These are phyloP conservation scores for Drosophila baimaii DNA, from an alignment of 1,140 invertebrate genomes.

Conservation along the genomic window DNA sequence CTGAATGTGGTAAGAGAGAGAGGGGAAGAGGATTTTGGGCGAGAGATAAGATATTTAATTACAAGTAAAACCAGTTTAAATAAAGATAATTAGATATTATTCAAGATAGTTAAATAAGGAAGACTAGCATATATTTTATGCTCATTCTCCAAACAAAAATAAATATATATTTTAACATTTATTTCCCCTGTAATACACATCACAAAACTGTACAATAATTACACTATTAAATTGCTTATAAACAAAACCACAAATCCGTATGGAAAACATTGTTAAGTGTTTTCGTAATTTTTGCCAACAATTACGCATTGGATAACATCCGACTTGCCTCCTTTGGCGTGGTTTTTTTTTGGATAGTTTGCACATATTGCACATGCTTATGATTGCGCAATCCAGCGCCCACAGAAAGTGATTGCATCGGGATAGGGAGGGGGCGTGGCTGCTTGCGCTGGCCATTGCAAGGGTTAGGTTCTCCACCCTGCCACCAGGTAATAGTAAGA, in stretches of 20 bases:
- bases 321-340: conserved; percentile 28
- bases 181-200: not conserved
- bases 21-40: accelerated
- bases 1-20: too few relatives aligned
- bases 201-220: not conserved
- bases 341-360: conserved; percentile 11
- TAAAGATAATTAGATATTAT: not conserved
- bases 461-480: conserved; percentile 26
- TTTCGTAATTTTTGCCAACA: conserved; percentile 27
- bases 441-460: conserved; percentile 24
- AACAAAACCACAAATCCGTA: conserved; percentile 6
- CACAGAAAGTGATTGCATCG: conserved; percentile 57
- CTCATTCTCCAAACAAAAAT: not conserved
- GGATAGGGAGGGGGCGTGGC: conserved; percentile 21
- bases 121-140: not conserved
- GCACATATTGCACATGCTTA: conserved; percentile 19
- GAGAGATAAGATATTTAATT: not conserved
- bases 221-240: not conserved
- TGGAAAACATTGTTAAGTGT: not conserved
- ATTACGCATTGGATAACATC: conserved; percentile 31
- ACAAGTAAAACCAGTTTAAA: not conserved
- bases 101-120: too few relatives aligned
- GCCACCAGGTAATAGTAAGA: conserved; percentile 3
- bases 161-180: not conserved
- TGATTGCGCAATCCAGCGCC: conserved; percentile 46